These are phyloP conservation scores for Saccostrea cuccullata DNA, from an alignment of 1,140 invertebrate species.

Conservation along the genomic window DNA sequence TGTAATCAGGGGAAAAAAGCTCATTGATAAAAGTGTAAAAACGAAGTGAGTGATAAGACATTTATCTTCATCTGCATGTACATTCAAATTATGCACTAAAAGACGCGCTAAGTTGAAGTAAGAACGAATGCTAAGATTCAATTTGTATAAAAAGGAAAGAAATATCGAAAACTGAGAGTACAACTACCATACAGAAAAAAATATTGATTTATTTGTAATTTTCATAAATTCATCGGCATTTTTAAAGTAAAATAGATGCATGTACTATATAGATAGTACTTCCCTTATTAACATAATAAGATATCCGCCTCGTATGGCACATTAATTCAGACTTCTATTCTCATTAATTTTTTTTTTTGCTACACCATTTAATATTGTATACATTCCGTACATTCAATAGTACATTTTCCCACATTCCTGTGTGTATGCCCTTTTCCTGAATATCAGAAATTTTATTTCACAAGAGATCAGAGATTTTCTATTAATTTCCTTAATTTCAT, in stretches of 20 bases:
- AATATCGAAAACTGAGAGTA: background rate
- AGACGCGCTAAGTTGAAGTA: background rate
- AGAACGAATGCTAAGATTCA: background rate
- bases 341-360: background rate
- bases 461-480: too few species aligned
- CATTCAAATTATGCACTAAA: background rate
- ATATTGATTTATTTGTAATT: background rate
- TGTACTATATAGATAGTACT: background rate
- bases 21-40: conserved; percentile 28
- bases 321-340: background rate
- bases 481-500: too few species aligned
- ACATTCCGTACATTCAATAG: too few species aligned
- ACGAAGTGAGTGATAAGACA: background rate
- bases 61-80: background rate
- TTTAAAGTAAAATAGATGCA: background rate
- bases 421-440: too few species aligned
- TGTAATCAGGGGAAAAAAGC: conserved; percentile 8
- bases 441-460: too few species aligned
- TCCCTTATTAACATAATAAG: conserved; percentile 1
- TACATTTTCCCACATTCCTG: too few species aligned
- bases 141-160: background rate
- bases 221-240: background rate
- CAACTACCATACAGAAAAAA: background rate
- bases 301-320: background rate
- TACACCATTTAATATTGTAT: too few species aligned